Evolutionary conservation across 2,888 invertebrate species (phyloP), one percentile per base, ranked within the genome.

Genomic region (Prionchulus punctatus): DNA sequence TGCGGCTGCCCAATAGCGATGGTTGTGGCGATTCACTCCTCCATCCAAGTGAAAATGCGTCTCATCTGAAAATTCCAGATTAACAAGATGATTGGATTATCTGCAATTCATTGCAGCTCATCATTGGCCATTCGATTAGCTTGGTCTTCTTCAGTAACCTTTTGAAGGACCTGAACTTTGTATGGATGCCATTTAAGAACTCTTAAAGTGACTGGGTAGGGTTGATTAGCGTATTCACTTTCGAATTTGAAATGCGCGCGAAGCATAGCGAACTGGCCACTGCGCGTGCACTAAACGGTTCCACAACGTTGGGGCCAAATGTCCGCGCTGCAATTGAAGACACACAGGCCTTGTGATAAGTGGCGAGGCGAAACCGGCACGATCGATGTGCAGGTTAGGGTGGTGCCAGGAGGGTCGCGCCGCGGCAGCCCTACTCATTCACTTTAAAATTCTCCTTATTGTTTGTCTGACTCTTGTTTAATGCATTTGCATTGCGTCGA

Each of bases 1-100:
- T 4, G 28, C 26, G 26, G 28, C 18, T n/a, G 30, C 28, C n/a
- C 51, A 51, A 30, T 30, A 51, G 2, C 51, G 51, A 30, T 30
- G n/a, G 21, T 51, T 51, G n/a, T 30, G 51, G n/a, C 25, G 28
- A 30, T 51, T 51, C 2, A 30, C 18, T 12, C 51, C 30, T 7
- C 51, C 51, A 51, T 51, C 51, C 30, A 51, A n/a, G 4, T 27
- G 28, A 25, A 51, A 51, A 21, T 3, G 28, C 3, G 51, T 31
- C n/a, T 51, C 51, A 31, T 51, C 51, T 45, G 45, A 23, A 23
- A 45, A 45, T 7, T 7, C 4, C 7, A 45, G 23, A 23, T 45
- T 45, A n/a, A n/a, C n/a, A 12, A n/a, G 23, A 45, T 23, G 45
- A 45, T 45, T 45, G 45, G 45, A 45, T 45, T 23, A 23, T 23